Percentiles rank a stretch among this genome's conserved stretches.
Evolutionary conservation across 2,113 vertebrate species (phyloP).

Genomic region (Enhydra lutris): DNA sequence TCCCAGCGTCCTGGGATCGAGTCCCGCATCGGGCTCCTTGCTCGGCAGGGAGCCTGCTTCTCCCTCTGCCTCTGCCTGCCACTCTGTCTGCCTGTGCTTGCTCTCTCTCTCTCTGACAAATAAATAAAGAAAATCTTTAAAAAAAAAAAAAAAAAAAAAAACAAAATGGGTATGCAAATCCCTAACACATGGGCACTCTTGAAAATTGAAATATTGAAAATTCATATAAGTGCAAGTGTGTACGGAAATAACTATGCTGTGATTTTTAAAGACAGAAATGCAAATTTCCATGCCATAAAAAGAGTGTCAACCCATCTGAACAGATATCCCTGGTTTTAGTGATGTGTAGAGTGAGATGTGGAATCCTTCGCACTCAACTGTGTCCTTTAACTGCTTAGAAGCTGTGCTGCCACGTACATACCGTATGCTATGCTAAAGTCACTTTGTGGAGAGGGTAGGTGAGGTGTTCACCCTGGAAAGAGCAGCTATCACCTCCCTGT

Average conservation of each 20-base stretch:
- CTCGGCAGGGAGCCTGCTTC: too few relatives aligned
- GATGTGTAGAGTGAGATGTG: background rate
- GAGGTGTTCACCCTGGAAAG: constrained; percentile 32
- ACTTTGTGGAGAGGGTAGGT: background rate
- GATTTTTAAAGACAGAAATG: background rate
- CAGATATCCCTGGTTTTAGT: background rate
- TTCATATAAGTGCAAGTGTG: background rate
- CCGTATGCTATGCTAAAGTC: background rate
- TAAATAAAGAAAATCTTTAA: too few relatives aligned
- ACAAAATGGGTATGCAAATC: background rate
- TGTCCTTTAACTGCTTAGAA: constrained; percentile 43
- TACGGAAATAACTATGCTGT: background rate
- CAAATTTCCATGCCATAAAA: background rate
- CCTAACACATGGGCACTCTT: background rate
- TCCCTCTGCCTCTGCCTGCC: too few relatives aligned
- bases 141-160: too few relatives aligned
- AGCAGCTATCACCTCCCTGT: constrained; percentile 17
- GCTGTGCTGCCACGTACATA: background rate
- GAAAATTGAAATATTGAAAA: background rate
- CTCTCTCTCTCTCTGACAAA: too few relatives aligned
- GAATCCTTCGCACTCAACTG: background rate
- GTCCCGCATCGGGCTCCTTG: too few relatives aligned
- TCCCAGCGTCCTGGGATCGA: too few relatives aligned
- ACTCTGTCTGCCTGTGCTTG: too few relatives aligned
- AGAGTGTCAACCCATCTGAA: background rate